Percentiles rank a stretch among this genome's conserved stretches.
Evolutionary conservation across 1,140 invertebrate species (phyloP).

Genomic region (Ceratina australensis): DNA sequence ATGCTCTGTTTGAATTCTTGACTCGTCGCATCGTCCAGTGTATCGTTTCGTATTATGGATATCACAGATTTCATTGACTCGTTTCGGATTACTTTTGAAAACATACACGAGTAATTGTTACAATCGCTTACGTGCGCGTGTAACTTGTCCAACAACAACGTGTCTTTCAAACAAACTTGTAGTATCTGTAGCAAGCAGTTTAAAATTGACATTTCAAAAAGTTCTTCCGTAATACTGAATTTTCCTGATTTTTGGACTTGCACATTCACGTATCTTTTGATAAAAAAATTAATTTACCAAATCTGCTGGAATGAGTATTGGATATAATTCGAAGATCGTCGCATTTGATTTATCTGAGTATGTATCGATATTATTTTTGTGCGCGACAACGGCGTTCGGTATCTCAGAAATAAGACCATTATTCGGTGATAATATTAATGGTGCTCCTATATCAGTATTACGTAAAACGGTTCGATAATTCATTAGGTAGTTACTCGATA

Average conservation of each 20-base stretch:
- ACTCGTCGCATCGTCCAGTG: neutral
- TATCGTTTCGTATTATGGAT: slow-evolving; percentile 30
- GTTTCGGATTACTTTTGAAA: slow-evolving; percentile 30
- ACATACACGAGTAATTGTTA: slow-evolving; percentile 34
- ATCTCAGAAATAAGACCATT: neutral
- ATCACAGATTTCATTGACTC: slow-evolving; percentile 26
- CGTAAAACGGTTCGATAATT: neutral
- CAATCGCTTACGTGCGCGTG: slow-evolving; percentile 8
- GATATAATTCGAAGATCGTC: slow-evolving; percentile 8
- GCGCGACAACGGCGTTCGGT: neutral
- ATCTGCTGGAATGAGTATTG: slow-evolving; percentile 12
- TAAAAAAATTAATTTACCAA: slow-evolving; percentile 13
- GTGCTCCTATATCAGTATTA: neutral
- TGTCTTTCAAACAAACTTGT: slow-evolving; percentile 37
- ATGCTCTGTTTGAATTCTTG: slow-evolving; percentile 14
- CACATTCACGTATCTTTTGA: neutral
- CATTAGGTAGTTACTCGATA: neutral
- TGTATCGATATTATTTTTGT: neutral
- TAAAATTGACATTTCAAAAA: neutral
- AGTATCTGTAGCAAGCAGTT: slow-evolving; percentile 7
- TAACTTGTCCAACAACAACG: slow-evolving; percentile 20
- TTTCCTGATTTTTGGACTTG: neutral
- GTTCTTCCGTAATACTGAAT: neutral
- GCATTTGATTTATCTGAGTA: slow-evolving; percentile 7
- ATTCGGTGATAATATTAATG: slow-evolving; percentile 2